These are phyloP conservation scores for Phalacrocorax brasilianus DNA, from an alignment of 2,113 vertebrate species.

Conservation along the genomic window DNA sequence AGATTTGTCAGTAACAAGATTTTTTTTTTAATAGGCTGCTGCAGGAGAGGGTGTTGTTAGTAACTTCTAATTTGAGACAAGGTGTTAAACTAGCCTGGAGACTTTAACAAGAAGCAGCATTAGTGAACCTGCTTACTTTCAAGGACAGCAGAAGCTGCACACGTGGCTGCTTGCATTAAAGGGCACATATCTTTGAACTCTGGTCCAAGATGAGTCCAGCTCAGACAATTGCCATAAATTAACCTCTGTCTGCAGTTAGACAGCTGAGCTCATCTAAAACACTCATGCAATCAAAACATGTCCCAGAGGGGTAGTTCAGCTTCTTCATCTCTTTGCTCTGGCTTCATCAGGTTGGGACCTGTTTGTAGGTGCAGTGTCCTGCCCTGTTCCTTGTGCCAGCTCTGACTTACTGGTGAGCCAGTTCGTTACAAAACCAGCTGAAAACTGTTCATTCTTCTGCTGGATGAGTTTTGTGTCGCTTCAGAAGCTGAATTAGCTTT, in stretches of 20 bases:
- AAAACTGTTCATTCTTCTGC: not conserved
- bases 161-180: not conserved
- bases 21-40: not conserved
- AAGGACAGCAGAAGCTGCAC: not conserved
- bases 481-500: not conserved
- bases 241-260: conserved; percentile 1
- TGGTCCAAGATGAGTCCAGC: not conserved
- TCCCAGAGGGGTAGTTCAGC: not conserved
- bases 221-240: conserved; percentile 13
- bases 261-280: conserved; percentile 33
- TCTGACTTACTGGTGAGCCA: not conserved
- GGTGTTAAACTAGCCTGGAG: not conserved
- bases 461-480: not conserved
- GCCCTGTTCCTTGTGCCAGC: not conserved
- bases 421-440: not conserved
- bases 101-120: not conserved
- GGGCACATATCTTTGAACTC: not conserved
- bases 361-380: not conserved
- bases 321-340: not conserved
- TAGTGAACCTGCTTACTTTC: not conserved
- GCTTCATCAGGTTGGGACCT: not conserved
- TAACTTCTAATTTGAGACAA: not conserved
- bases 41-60: not conserved
- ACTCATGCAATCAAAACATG: not conserved
- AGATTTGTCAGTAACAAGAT: not conserved